Percentiles rank a stretch among this genome's conserved stretches.
These are phyloP conservation scores for Zeus faber DNA, from an alignment of 2,113 vertebrate species.

Conservation along the genomic window DNA sequence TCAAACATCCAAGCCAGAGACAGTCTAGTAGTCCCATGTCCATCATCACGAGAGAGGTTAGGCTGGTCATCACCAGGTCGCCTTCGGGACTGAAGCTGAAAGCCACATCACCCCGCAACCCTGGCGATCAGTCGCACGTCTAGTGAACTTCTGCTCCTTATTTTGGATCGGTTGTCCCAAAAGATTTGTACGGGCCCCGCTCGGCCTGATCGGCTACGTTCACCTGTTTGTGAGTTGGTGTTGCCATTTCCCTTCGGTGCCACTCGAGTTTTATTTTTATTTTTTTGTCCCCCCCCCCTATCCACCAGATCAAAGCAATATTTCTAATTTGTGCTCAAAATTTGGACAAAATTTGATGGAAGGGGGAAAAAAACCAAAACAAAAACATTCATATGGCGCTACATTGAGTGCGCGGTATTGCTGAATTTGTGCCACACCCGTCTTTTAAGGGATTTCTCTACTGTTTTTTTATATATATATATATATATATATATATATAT, in stretches of 20 bases:
- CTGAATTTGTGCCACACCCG: no score
- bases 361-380: not conserved
- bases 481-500: no score
- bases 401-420: no score
- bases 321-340: constrained; percentile 30
- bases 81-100: constrained; percentile 31
- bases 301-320: constrained; percentile 75
- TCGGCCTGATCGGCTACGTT: no score
- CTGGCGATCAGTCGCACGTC: constrained; percentile 18
- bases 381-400: constrained; percentile 16
- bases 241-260: no score
- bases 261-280: no score
- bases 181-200: no score
- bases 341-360: not conserved
- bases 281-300: no score
- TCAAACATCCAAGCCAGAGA: constrained; percentile 31
- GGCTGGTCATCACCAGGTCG: constrained; percentile 43
- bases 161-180: no score
- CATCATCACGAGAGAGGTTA: constrained; percentile 7
- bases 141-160: no score
- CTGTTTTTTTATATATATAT: no score
- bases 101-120: not conserved
- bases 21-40: not conserved
- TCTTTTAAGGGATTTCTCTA: no score
- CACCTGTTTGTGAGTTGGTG: not conserved